Evolutionary conservation across 2,797 vertebrate species (phyloP), one percentile per base, ranked within the genome.

Genomic region (Tachyglossus aculeatus): DNA sequence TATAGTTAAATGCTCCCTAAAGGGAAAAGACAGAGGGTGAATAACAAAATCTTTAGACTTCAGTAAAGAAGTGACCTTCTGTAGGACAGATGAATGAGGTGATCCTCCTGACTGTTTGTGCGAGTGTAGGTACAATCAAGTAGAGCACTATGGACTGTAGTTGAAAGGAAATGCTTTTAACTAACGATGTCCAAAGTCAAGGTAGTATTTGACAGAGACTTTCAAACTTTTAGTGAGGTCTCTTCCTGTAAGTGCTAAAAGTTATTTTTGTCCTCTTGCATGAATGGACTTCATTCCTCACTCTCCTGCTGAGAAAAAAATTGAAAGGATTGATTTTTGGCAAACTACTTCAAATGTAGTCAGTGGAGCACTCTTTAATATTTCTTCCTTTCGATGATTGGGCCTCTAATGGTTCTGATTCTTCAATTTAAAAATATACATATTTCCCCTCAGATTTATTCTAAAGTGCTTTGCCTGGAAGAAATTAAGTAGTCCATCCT

Each of bases 131-230:
- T 52, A 5, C 10, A 66, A 58, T 27, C 9, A 22, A 29, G 6
- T 31, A 2, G 2, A 7, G 44, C 32, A 4, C 56, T 58, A 53
- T 45, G n/a, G 33, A 41, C 22, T 32, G 5, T 1, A 12, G 22
- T 38, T 55, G 51, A 71, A 68, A 39, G 60, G 15, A 53, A 63
- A 72, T 56, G 36, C n/a, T 15, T 10, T 3, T 41, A 61, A 38
- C 5, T 31, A 40, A 25, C 16, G 6, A 1, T 32, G 9, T 63
- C 22, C 50, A 22, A 60, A 37, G 33, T 52, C 14, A 27, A 31
- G 39, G 21, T 63, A 13, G 12, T 34, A 5, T n/a, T 66, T 37
- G 61, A 34, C 4, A 22, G 37, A 53, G 15, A 33, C 41, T 21
- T 45, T 45, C 21, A 47, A 51, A 5, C 25, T 27, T 64, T n/a